Evolutionary conservation across 1,140 invertebrate species (phyloP).

Genomic region (Aphelenchoides avenae): DNA sequence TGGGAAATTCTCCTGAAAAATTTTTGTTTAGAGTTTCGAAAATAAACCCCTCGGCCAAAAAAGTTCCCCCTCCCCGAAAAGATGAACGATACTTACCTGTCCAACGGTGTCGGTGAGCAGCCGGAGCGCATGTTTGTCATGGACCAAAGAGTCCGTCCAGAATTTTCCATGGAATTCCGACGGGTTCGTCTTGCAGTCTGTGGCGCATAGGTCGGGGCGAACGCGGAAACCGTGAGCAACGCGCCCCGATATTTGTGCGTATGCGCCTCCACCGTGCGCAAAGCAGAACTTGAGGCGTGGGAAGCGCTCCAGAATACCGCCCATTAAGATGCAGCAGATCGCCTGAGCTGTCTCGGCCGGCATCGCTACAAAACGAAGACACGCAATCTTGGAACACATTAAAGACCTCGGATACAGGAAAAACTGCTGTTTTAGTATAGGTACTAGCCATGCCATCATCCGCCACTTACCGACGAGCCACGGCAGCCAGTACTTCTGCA

Average conservation of each 20-base stretch:
- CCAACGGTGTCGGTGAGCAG: conserved; percentile 65
- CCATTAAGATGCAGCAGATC: conserved; percentile 65
- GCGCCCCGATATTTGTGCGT: conserved; percentile 66
- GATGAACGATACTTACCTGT: too few relatives aligned
- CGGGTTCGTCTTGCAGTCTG: conserved; percentile 61
- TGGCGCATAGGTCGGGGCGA: conserved; percentile 66
- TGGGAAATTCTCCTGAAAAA: too few relatives aligned
- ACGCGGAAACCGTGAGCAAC: conserved; percentile 61
- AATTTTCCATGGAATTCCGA: conserved; percentile 63
- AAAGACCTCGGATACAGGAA: too few relatives aligned
- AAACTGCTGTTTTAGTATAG: too few relatives aligned
- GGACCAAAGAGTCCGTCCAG: conserved; percentile 66
- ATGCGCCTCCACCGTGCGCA: conserved; percentile 67
- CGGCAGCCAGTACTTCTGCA: conserved; percentile 67
- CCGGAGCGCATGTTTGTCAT: conserved; percentile 63
- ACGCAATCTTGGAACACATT: too few relatives aligned
- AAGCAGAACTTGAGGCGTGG: conserved; percentile 64
- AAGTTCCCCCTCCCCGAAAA: too few relatives aligned
- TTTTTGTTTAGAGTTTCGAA: too few relatives aligned
- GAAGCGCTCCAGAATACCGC: conserved; percentile 66
- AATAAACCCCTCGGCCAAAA: too few relatives aligned
- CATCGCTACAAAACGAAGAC: conserved; percentile 65
- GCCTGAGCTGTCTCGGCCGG: conserved; percentile 66
- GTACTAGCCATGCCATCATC: too few relatives aligned
- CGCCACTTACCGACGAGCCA: conserved; percentile 65